A percentile compares a stretch with the other conserved stretches of the same genome.
Evolutionary conservation across 2,797 vertebrate genomes (phyloP).

Genomic region (Adrianichthys oophorus): DNA sequence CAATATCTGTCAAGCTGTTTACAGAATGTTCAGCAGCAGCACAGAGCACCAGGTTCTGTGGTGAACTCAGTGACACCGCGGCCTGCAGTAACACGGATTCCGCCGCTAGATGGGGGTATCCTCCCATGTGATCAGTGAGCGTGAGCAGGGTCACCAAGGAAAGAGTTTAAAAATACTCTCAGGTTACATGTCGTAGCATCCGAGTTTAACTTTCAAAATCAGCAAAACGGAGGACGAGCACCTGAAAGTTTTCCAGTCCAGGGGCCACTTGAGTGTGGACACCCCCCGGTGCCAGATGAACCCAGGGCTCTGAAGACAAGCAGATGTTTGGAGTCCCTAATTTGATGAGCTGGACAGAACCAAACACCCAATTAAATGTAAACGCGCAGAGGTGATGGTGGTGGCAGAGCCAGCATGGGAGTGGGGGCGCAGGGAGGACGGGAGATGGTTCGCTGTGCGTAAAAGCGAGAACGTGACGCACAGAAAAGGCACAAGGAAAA

Average conservation of each 20-base stretch:
- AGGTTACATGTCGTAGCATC: slow-evolving; percentile 54
- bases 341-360: slow-evolving; percentile 49
- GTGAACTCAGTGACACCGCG: slow-evolving; percentile 72
- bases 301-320: slow-evolving; percentile 52
- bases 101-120: slow-evolving; percentile 63
- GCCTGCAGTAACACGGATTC: slow-evolving; percentile 29
- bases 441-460: slow-evolving; percentile 1
- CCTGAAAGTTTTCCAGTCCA: slow-evolving; percentile 65
- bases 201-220: slow-evolving; percentile 57
- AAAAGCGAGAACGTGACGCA: slow-evolving; percentile 4
- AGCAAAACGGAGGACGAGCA: slow-evolving; percentile 59
- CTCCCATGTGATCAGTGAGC: slow-evolving; percentile 30
- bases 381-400: slow-evolving; percentile 6
- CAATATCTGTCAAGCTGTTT: slow-evolving; percentile 32
- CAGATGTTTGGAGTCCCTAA: slow-evolving; percentile 70
- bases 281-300: slow-evolving; percentile 63
- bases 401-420: neutral
- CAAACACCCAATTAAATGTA: slow-evolving; percentile 27
- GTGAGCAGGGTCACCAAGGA: slow-evolving; percentile 20
- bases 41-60: slow-evolving; percentile 67
- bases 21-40: slow-evolving; percentile 52
- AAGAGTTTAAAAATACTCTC: slow-evolving; percentile 43
- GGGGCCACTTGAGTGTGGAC: slow-evolving; percentile 30
- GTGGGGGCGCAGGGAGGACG: neutral
- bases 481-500: slow-evolving; percentile 24